phyloP scores from a whole-genome alignment of 2,113 vertebrate species.

The Lipotes vexillifer region DNA sequence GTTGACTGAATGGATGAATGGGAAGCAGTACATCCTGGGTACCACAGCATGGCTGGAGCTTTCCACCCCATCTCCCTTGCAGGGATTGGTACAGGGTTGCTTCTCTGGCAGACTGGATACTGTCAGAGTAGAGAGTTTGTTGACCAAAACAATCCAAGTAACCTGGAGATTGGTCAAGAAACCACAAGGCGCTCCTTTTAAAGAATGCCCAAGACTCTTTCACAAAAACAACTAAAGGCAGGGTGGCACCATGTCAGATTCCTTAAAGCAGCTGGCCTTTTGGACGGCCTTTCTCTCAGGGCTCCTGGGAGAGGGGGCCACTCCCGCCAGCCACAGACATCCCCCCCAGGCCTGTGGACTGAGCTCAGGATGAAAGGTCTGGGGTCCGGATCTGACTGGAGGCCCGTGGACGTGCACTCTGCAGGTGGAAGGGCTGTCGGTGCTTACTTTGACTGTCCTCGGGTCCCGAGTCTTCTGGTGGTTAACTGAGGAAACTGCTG shows the following conservation, averaged over 20 bases:
- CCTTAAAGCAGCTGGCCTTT: neutral
- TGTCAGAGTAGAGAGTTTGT: neutral
- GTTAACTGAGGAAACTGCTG: conserved; percentile 98
- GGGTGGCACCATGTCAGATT: neutral
- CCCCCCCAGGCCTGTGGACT: neutral
- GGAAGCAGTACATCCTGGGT: too few relatives aligned
- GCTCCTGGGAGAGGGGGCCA: neutral
- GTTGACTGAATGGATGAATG: too few relatives aligned
- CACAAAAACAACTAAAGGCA: neutral
- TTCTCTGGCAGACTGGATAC: neutral
- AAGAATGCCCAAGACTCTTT: neutral
- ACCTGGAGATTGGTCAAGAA: neutral
- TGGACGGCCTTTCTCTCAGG: neutral
- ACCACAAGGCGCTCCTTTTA: neutral
- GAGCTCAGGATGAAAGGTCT: neutral
- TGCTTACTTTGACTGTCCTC: conserved; percentile 98
- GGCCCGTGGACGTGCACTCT: accelerated
- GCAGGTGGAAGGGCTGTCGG: neutral
- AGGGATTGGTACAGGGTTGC: too few relatives aligned
- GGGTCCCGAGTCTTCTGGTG: conserved; percentile 95
- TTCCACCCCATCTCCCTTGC: too few relatives aligned
- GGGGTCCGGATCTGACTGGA: neutral
- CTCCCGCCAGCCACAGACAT: neutral
- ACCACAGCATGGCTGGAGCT: accelerated
- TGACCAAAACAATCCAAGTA: neutral